These are phyloP conservation scores for Caerostris extrusa DNA, from an alignment of 1,140 invertebrate species.

Conservation along the genomic window DNA sequence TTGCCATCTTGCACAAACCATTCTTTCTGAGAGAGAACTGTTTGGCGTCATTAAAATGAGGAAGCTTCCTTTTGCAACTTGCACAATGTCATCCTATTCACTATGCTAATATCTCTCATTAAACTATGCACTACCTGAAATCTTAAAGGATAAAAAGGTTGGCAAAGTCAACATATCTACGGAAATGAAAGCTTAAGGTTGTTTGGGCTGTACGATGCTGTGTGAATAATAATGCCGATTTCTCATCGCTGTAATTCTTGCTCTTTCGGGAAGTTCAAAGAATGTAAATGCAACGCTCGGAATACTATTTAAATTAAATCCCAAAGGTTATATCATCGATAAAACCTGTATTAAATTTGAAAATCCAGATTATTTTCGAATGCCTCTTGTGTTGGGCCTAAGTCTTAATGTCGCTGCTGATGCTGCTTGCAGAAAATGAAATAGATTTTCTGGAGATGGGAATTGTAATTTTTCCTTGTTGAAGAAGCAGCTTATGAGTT, in stretches of 20 bases:
- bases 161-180: constrained; percentile 39
- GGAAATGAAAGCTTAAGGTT: constrained; percentile 20
- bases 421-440: constrained; percentile 4
- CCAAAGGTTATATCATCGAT: constrained; percentile 31
- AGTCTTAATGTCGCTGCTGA: not conserved
- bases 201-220: not conserved
- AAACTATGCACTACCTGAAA: constrained; percentile 7
- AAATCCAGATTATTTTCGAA: constrained; percentile 34
- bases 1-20: not conserved
- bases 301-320: constrained; percentile 53
- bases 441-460: constrained; percentile 18
- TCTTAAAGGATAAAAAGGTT: constrained; percentile 40
- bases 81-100: constrained; percentile 32
- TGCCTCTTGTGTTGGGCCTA: not conserved
- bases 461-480: constrained; percentile 41
- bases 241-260: not conserved
- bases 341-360: constrained; percentile 32
- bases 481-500: not conserved
- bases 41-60: constrained; percentile 37
- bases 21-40: not conserved
- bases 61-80: constrained; percentile 3
- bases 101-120: constrained; percentile 47
- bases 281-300: not conserved
- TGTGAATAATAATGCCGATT: constrained; percentile 13
- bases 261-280: constrained; percentile 16